Evolutionary conservation across 2,113 vertebrate species (phyloP).

Genomic region (Solenodon paradoxus): DNA sequence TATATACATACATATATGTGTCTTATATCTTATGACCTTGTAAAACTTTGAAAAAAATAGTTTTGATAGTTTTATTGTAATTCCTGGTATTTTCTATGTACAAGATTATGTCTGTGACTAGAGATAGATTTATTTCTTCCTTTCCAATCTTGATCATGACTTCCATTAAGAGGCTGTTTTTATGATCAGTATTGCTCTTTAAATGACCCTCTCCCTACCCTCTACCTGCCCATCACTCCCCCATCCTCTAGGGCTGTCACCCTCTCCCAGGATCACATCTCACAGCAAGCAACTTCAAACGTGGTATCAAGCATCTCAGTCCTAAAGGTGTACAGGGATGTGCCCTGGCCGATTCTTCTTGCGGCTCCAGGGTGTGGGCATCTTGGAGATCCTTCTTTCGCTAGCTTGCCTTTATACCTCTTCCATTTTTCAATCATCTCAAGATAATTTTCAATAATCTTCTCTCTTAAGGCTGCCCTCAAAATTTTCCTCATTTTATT

Average conservation of each 20-base stretch:
- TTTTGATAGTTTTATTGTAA: slow-evolving; percentile 38
- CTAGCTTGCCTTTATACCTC: not conserved
- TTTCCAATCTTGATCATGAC: not conserved
- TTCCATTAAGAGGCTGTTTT: not conserved
- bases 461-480: not conserved
- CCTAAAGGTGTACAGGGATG: not conserved
- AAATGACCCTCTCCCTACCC: rapidly evolving
- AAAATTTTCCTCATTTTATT: not conserved
- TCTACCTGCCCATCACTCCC: not conserved
- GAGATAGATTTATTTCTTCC: slow-evolving; percentile 11
- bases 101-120: not conserved
- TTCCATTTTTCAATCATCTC: not conserved
- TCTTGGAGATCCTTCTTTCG: not conserved
- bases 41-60: not conserved
- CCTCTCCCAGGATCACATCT: not conserved
- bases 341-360: not conserved
- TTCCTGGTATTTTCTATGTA: not conserved
- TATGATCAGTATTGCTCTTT: not conserved
- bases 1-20: not conserved
- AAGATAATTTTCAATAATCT: not conserved
- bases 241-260: not conserved
- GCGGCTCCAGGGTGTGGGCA: not conserved
- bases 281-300: not conserved
- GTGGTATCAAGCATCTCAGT: not conserved
- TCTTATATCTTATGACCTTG: not conserved